Evolutionary conservation across 1,140 invertebrate species (phyloP).

Genomic region (Polypedilum vanderplanki): DNA sequence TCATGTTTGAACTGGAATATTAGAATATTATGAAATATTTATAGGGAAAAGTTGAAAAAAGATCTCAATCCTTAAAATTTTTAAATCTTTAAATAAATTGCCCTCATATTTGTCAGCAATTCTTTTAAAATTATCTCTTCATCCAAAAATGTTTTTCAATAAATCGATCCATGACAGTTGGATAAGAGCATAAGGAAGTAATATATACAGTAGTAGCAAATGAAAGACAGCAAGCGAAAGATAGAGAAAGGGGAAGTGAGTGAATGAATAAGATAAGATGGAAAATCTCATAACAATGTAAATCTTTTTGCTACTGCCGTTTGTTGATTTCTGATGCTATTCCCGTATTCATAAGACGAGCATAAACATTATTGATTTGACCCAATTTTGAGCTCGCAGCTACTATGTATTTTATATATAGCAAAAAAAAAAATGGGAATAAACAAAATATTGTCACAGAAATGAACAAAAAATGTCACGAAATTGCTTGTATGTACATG

Average conservation of each 20-base stretch:
- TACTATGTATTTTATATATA: not conserved
- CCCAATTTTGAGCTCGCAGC: not conserved
- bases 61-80: too few species aligned
- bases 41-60: too few species aligned
- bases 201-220: too few species aligned
- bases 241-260: not conserved
- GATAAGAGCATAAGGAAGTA: too few species aligned
- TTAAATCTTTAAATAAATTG: too few species aligned
- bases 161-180: too few species aligned
- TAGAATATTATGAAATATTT: too few species aligned
- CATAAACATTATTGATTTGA: slow-evolving; percentile 27
- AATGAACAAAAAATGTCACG: not conserved
- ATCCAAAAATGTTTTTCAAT: too few species aligned
- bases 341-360: slow-evolving; percentile 3
- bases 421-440: not conserved
- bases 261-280: not conserved
- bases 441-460: not conserved
- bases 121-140: too few species aligned
- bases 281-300: not conserved
- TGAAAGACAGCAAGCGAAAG: too few species aligned
- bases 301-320: not conserved
- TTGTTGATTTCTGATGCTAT: slow-evolving; percentile 7
- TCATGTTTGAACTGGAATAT: too few species aligned
- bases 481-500: not conserved
- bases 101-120: too few species aligned